Evolutionary conservation across 1,140 invertebrate genomes (phyloP), one percentile per base, ranked within the genome.

Genomic region (Drosophila sucinea): DNA sequence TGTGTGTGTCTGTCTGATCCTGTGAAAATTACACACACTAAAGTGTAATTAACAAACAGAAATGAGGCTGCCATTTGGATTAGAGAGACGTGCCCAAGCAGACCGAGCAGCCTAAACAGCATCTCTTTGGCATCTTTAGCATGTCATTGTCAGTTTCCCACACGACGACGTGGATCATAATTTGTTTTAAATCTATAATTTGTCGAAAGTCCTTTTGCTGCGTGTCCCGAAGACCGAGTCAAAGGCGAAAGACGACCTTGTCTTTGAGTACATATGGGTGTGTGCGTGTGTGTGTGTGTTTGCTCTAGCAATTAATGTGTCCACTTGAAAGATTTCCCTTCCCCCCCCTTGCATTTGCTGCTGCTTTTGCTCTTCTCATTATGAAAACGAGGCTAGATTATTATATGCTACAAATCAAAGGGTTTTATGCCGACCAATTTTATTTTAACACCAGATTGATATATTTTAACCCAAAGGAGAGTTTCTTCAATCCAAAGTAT

Each of bases 41-140:
- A 82, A 83, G 72, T 79, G 83, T 76, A 86, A 86, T 86, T 86
- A 86, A 86, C 83, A 86, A 86, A 87, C 83, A 87, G 83, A 82
- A 87, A 72, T 87, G 84, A 87, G 84, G 83, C 84, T 87, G 83
- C 83, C 62, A 79, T 87, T 83, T 63, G 70, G 67, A 78, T 81
- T 74, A 85, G 77, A 85, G 77, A 78, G 63, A 75, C 82, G 81
- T 84, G 81, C 69, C 71, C 65, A 41, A 23, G 44, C 33, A 60
- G 38, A 7, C 38, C 44, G 17, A 38, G 58, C 35, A 61, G 27
- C n/a, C 40, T 51, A 25, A 27, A 27, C 23, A 27, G 23, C 44
- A 51, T 33, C 64, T 30, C 30, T 44, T 47, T 51, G 57, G 66
- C 65, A 76, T 81, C 73, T 73, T 65, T 84, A 17, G 47, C 71